A percentile compares a stretch with the other conserved stretches of the same genome.
phyloP scores from a whole-genome alignment of 2,797 vertebrate species.

The Eidolon dupreanum region DNA sequence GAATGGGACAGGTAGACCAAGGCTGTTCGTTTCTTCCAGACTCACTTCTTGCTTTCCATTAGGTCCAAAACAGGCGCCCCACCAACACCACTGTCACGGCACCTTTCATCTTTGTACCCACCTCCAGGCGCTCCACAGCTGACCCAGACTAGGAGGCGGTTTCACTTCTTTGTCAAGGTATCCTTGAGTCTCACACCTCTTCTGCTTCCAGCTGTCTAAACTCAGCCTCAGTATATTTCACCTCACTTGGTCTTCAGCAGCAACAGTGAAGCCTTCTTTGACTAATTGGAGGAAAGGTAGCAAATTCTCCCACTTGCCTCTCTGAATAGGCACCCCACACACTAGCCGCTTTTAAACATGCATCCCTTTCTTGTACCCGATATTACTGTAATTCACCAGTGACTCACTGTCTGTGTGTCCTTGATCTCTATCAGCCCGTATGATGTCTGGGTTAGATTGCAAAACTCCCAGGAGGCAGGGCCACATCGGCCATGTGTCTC shows the following conservation, averaged over 20 bases:
- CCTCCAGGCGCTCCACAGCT: neutral
- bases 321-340: conserved; percentile 21
- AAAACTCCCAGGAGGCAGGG: conserved; percentile 26
- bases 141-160: neutral
- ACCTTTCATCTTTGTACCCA: neutral
- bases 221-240: conserved; percentile 27
- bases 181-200: neutral
- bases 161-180: neutral
- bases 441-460: conserved; percentile 67
- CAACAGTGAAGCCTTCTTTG: conserved; percentile 41
- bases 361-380: conserved; percentile 49
- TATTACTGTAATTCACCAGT: conserved; percentile 50
- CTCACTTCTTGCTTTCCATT: neutral
- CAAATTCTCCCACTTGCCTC: neutral
- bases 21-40: neutral
- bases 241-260: conserved; percentile 36
- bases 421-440: conserved; percentile 59
- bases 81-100: neutral
- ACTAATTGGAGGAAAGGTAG: conserved; percentile 48
- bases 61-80: neutral
- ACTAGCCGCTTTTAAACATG: conserved; percentile 33
- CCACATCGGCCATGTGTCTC: conserved; percentile 1
- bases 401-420: conserved; percentile 36
- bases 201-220: conserved; percentile 34
- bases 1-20: neutral